Base-by-base conservation (phyloP, 64 coral and sea anemone genomes). In the Acropora tenuis region DNA sequence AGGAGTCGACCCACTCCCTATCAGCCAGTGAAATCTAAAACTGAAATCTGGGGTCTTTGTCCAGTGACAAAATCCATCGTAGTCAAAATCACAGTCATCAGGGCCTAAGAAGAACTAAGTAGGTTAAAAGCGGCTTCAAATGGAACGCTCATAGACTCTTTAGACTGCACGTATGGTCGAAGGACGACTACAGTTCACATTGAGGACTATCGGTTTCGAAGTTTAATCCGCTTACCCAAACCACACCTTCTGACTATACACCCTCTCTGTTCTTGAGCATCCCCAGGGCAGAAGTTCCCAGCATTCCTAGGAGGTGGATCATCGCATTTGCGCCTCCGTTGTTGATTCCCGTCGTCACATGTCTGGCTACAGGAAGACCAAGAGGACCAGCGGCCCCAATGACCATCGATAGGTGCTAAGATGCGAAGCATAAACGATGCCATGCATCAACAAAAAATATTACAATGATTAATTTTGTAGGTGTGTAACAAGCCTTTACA, bases 31-130 rank as follows among this genome's bases (percentile, higher is more conserved):
- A n/a, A 52, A 15, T 55, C 67, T 19, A 7, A 68, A 78, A 80
- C 65, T 69, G 11, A 47, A 59, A 2, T 43, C 20, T 45, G 84
- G 48, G 87, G 50, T 80, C 44, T 88, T 88, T 74, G 86, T 89
- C 72, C 90, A 91, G 66, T 85, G 94, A 11, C 94, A 84, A 71
- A 59, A 73, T 41, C 88, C 88, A 75, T 92, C 90, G 49, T 44
- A 89, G 77, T 96, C 90, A 55, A 96, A 96, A 48, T 96, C 68
- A 89, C 94, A 96, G 50, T 96, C 94, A 87, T 92, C 73, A 4
- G 78, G 73, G 9, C 94, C 90, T 96, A 42, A 3, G 47, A 13
- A 41, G 1, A 60, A 50, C 10, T 55, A 55, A 55, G 5, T 10
- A 55, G 52, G 5, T 10, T 7, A 55, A 7, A 55, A 55, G 5